phyloP scores from a whole-genome alignment of 2,888 invertebrate species.

The Apamea anceps region DNA sequence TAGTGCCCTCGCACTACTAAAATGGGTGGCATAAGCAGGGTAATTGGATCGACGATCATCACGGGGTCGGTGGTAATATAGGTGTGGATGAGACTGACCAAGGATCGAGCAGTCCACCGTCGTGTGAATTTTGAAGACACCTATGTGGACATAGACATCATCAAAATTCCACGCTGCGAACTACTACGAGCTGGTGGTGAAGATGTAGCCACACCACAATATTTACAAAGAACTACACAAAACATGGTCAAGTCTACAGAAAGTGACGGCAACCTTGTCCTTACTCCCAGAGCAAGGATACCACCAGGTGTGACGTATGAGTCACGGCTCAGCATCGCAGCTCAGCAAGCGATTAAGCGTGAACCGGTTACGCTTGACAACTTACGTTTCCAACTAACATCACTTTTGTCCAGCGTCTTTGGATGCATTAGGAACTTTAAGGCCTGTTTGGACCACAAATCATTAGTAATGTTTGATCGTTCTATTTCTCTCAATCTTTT shows the following conservation, averaged over 20 bases:
- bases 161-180: neutral
- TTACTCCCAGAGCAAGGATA: slow-evolving; percentile 39
- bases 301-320: slow-evolving; percentile 30
- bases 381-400: slow-evolving; percentile 12
- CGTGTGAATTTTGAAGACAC: neutral
- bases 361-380: slow-evolving; percentile 13
- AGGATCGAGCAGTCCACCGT: too few species aligned
- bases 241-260: neutral
- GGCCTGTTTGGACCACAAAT: neutral
- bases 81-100: neutral
- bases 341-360: neutral
- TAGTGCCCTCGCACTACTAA: neutral
- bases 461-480: neutral
- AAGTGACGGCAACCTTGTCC: slow-evolving; percentile 32
- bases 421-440: neutral
- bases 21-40: too few species aligned
- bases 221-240: neutral
- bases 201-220: neutral
- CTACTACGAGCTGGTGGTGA: too few species aligned
- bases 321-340: slow-evolving; percentile 17
- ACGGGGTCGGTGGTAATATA: neutral
- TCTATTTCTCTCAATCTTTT: neutral
- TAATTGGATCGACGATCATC: too few species aligned
- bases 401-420: neutral
- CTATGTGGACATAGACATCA: neutral